Evolutionary conservation across 1,140 invertebrate genomes (phyloP), one percentile per base, ranked within the genome.

Genomic region (Panulirus ornatus): DNA sequence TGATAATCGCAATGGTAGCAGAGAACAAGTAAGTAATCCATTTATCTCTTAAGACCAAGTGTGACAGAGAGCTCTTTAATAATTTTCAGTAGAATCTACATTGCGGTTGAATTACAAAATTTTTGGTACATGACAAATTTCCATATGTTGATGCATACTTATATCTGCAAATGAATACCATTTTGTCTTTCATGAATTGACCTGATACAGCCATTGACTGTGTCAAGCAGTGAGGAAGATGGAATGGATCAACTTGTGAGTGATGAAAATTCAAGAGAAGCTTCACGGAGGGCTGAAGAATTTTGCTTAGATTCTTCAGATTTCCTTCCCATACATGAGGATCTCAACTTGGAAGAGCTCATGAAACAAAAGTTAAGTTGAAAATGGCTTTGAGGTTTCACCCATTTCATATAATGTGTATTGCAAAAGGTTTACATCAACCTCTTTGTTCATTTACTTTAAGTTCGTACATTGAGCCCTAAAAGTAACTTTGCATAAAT

Each of bases 271-370:
- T 89, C 88, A 19, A 71, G 88, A 58, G 88, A 89, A 16, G 81
- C 63, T 3, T n/a, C 70, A 16, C 54, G 88, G 19, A 82, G 58
- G 47, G 88, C 86, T 19, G 91, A 91, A 40, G 91, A 91, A 27
- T 82, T 89, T 38, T 70, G 42, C 34, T 71, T 91, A 36, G 88
- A 91, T 63, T 91, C 91, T 19, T 91, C 91, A 19, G 91, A 91
- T 63, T 88, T 89, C 75, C 87, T 91, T 27, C 87, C 84, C 73
- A 91, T 91, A n/a, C 97, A 97, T 93, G 88, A 89, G 38, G 97
- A 98, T 92, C 96, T 97, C 88, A 97, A 98, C 94, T 94, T 98
- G 9, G 97, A 98, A 93, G 97, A 98, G 91, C 94, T 98, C 88
- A 97, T 97, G 97, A 96, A 96, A 92, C 97, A 97, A 93, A 98